These are phyloP conservation scores for Heliconius himera DNA, from an alignment of 1,140 invertebrate genomes.

Conservation along the genomic window DNA sequence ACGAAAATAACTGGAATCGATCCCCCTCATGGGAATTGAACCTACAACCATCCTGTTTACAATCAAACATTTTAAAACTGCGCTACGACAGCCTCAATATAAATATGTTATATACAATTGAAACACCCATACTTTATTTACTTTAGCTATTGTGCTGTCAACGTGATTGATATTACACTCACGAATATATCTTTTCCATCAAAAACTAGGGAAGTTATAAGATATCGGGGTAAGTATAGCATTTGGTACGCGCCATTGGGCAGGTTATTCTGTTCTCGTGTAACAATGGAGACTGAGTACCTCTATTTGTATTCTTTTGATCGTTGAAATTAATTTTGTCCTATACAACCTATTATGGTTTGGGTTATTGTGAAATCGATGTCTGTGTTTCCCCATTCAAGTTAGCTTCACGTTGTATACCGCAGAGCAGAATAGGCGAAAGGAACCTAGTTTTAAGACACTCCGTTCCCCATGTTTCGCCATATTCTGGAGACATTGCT, in stretches of 20 bases:
- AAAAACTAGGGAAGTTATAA: slow-evolving; percentile 30
- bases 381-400: not conserved
- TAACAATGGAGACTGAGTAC: not conserved
- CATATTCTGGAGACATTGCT: not conserved
- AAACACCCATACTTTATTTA: not conserved
- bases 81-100: no score
- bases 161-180: slow-evolving; percentile 53
- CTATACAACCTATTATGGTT: not conserved
- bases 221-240: not conserved
- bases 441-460: not conserved
- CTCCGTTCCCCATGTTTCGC: not conserved
- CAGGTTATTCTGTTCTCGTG: not conserved
- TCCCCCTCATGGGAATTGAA: no score
- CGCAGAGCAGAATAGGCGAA: not conserved
- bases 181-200: slow-evolving; percentile 37
- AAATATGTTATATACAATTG: not conserved
- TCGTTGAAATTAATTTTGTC: not conserved
- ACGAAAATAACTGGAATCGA: no score
- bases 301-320: slow-evolving; percentile 9
- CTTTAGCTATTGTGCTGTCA: slow-evolving; percentile 49
- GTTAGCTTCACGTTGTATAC: not conserved
- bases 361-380: not conserved
- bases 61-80: no score
- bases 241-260: slow-evolving; percentile 4
- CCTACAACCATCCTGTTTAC: no score